Evolutionary conservation across 2,113 vertebrate species (phyloP).

Genomic region (Otus sunia): DNA sequence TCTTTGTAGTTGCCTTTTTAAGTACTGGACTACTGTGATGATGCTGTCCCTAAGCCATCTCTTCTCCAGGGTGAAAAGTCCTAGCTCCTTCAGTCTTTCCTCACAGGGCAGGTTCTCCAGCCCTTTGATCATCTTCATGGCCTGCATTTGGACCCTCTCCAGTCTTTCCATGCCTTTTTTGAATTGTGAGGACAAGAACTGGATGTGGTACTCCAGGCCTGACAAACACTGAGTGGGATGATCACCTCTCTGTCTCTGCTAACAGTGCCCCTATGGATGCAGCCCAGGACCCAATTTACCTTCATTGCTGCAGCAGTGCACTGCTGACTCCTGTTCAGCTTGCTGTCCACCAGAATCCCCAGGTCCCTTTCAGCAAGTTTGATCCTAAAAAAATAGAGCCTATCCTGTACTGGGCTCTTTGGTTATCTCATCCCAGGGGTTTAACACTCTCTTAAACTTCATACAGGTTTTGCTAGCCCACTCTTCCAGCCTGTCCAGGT

Average conservation of each 20-base stretch:
- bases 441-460: too few relatives aligned
- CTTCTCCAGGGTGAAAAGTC: not conserved
- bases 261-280: not conserved
- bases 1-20: not conserved
- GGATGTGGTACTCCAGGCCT: not conserved
- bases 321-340: not conserved
- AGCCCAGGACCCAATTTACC: not conserved
- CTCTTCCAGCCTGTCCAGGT: not conserved
- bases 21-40: not conserved
- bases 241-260: not conserved
- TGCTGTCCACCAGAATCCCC: not conserved
- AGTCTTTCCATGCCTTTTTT: not conserved
- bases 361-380: not conserved
- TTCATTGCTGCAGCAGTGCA: not conserved
- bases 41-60: not conserved
- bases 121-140: not conserved
- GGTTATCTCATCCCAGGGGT: not conserved
- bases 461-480: not conserved
- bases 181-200: not conserved
- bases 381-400: too few relatives aligned
- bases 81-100: not conserved
- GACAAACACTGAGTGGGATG: not conserved
- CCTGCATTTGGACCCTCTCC: not conserved
- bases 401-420: not conserved
- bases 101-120: not conserved